These are phyloP conservation scores for Candoia aspera DNA, from an alignment of 2,113 vertebrate species.

Conservation along the genomic window DNA sequence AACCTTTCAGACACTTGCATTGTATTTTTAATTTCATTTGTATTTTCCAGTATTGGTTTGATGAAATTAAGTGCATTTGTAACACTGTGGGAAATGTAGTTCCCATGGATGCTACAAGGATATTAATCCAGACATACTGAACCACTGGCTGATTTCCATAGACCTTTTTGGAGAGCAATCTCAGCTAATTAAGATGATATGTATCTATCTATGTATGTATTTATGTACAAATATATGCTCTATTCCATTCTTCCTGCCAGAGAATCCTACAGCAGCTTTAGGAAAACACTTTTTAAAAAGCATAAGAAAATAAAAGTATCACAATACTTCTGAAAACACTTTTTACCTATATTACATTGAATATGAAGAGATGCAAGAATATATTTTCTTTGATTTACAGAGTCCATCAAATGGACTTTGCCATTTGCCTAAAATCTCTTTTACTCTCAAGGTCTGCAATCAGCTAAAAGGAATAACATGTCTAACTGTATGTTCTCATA, in stretches of 20 bases:
- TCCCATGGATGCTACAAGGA: background rate
- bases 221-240: background rate
- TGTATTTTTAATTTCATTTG: background rate
- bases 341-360: background rate
- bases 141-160: background rate
- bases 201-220: background rate
- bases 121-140: background rate
- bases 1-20: background rate
- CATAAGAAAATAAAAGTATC: background rate
- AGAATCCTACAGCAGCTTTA: background rate
- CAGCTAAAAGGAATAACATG: background rate
- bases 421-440: background rate
- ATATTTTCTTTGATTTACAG: background rate
- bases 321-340: background rate
- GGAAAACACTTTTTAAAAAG: background rate
- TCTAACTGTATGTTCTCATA: background rate
- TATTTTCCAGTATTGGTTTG: background rate
- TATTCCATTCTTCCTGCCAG: background rate
- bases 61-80: background rate
- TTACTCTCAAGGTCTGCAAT: background rate
- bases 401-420: background rate
- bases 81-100: background rate
- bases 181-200: background rate
- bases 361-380: background rate
- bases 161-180: background rate